Percentiles rank a stretch among this genome's conserved stretches.
These are phyloP conservation scores for Drosophila robusta DNA, from an alignment of 2,888 invertebrate species.

Conservation along the genomic window DNA sequence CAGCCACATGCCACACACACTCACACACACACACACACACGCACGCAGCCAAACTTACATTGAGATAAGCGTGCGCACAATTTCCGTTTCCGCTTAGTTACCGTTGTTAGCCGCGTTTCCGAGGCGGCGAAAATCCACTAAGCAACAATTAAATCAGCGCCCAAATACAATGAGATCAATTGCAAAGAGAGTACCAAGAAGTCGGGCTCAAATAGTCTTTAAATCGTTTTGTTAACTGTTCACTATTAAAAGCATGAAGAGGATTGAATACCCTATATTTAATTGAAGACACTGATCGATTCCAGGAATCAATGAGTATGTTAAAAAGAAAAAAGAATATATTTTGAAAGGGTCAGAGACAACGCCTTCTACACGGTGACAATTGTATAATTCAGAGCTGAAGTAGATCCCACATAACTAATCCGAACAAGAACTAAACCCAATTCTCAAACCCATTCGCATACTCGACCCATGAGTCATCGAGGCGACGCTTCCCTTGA, in stretches of 20 bases:
- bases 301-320: no score
- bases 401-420: constrained; percentile 4
- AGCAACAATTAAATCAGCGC: constrained; percentile 76
- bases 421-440: not conserved
- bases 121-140: constrained; percentile 60
- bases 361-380: no score
- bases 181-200: not conserved
- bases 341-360: no score
- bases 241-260: no score
- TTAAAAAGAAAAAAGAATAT: no score
- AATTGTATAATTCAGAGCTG: not conserved
- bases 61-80: constrained; percentile 74
- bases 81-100: constrained; percentile 74
- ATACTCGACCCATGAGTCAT: constrained; percentile 47
- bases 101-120: constrained; percentile 66
- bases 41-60: constrained; percentile 18
- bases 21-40: not conserved
- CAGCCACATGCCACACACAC: constrained; percentile 36
- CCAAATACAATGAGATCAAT: constrained; percentile 33
- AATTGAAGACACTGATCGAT: no score
- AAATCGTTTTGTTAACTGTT: not conserved
- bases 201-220: not conserved
- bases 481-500: constrained; percentile 16
- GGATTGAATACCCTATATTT: no score
- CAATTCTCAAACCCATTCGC: constrained; percentile 17